Percentiles rank a stretch among this genome's conserved stretches.
Evolutionary conservation across 1,140 invertebrate species (phyloP).

Genomic region (Meloidogyne chitwoodi): DNA sequence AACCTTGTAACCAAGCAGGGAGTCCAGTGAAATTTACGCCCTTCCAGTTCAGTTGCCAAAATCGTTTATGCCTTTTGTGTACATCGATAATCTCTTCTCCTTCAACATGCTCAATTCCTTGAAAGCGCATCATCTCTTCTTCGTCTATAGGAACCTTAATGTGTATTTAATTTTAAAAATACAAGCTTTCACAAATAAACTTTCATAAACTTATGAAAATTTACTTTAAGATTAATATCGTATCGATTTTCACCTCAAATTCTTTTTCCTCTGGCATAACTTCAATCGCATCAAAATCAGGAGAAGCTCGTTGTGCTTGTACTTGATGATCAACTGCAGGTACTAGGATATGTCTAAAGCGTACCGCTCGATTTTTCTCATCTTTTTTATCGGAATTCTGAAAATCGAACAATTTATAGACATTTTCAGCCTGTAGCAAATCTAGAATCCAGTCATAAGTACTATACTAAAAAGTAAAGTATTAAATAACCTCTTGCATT

Average conservation of each 20-base stretch:
- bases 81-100: slow-evolving; percentile 1
- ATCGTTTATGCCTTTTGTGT: slow-evolving; percentile 5
- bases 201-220: background rate
- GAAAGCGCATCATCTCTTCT: slow-evolving; percentile 35
- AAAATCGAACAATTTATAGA: background rate
- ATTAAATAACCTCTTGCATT: background rate
- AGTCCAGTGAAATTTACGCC: slow-evolving; percentile 7
- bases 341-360: background rate
- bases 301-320: background rate
- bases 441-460: background rate
- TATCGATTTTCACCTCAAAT: background rate
- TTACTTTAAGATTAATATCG: background rate
- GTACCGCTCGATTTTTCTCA: background rate
- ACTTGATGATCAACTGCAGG: background rate
- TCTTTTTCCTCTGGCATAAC: slow-evolving; percentile 9
- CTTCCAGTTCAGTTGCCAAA: slow-evolving; percentile 25
- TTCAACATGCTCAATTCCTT: slow-evolving; percentile 6
- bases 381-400: background rate
- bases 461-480: background rate
- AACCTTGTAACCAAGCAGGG: slow-evolving; percentile 11
- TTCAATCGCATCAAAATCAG: slow-evolving; percentile 18
- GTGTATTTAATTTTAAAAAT: background rate
- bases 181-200: background rate
- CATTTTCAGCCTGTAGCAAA: background rate
- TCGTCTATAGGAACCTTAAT: slow-evolving; percentile 38